Conservation (phyloP, 2,113 vertebrate genomes). For the Amia ocellicauda region DNA sequence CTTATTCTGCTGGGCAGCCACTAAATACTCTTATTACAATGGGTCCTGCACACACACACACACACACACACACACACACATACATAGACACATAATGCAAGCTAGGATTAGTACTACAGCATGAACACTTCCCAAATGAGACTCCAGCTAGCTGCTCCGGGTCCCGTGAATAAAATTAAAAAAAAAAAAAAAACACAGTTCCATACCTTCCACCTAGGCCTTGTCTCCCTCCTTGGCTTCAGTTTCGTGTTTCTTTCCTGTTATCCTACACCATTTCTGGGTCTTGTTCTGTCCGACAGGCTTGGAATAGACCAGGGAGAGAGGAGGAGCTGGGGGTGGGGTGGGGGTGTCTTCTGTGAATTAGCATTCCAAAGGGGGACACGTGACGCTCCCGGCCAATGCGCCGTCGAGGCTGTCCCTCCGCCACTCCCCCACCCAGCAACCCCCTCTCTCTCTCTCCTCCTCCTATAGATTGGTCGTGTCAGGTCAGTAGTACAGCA, state of each 20-base stretch:
- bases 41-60: conserved; percentile 7
- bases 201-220: conserved; percentile 48
- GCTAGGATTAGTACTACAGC: conserved; percentile 1
- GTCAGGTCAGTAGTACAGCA: conserved; percentile 54
- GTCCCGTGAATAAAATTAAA: neutral
- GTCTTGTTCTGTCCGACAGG: conserved; percentile 41
- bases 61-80: neutral
- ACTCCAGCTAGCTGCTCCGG: neutral
- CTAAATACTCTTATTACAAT: conserved; percentile 19
- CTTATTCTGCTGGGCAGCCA: conserved; percentile 8
- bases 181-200: conserved; percentile 6
- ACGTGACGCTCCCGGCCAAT: conserved; percentile 57
- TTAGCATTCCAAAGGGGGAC: conserved; percentile 61
- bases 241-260: conserved; percentile 33
- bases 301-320: conserved; percentile 42
- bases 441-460: conserved; percentile 11
- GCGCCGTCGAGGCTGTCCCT: neutral
- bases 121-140: neutral
- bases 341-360: conserved; percentile 36
- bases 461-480: conserved; percentile 39
- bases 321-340: conserved; percentile 32
- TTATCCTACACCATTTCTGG: conserved; percentile 58
- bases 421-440: conserved; percentile 30
- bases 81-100: conserved; percentile 1
- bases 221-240: conserved; percentile 31